Evolutionary conservation across 2,113 vertebrate species (phyloP), one percentile per base, ranked within the genome.

Genomic region (Petrocephalus zakoni): DNA sequence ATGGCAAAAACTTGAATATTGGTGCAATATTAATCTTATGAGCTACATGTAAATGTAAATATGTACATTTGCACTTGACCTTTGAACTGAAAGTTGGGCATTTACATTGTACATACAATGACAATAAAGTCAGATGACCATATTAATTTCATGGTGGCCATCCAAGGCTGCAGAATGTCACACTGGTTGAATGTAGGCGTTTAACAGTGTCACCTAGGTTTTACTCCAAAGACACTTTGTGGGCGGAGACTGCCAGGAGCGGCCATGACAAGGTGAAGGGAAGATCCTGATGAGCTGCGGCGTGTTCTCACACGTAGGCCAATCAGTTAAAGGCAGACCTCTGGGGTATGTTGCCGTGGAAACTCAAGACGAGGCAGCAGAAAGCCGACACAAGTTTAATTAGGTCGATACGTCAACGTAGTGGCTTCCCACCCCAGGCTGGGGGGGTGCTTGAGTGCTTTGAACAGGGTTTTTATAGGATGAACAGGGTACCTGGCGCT

Each of bases 231-330:
- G 49, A 53, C 37, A 53, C 7, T n/a, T 13, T 53, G 83, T 29
- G 84, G 84, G 84, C 11, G n/a, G 51, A 52, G n/a, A 11, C 13
- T 56, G 21, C 49, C 46, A 75, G 34, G 21, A 82, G 42, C 37
- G 0, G 37, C 37, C 22, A 22, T n/a, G 9, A 19, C 37, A 49
- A 83, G 81, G 42, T 19, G 22, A 25, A 68, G 61, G 22, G 21
- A 47, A 21, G 42, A 47, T 10, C 21, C 42, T 19, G 19, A 0
- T 3, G 21, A 49, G 51, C 47, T 19, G 22, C 11, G 2, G 25
- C 83, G 13, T 85, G 83, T 55, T 85, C 49, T 85, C 51, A 55
- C 83, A 85, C 46, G 83, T 51, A 55, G 83, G 21, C 81, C 37
- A 83, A 83, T 83, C 46, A 47, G 81, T n/a, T 83, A 49, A 78